Base-by-base conservation (phyloP, 2,797 vertebrate species). In the Esox masquinongy region DNA sequence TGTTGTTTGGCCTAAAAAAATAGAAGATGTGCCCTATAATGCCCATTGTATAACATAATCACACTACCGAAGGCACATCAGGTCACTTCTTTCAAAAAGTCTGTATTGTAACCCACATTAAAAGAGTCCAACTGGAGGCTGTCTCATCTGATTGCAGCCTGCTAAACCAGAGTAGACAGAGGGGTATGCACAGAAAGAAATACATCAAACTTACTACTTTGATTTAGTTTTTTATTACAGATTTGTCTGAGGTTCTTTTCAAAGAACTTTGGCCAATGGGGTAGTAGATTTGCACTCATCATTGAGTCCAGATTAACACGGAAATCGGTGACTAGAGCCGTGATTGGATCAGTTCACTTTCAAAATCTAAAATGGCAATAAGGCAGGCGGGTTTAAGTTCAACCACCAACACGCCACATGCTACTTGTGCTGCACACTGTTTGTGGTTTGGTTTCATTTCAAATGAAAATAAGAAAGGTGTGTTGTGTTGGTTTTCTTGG, bases 161-260 rank as follows among this genome's bases (percentile, higher is more conserved):
- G 16, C 2, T 39, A n/a, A 56, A 56, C 66, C 43, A 26, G 36
- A 24, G 78, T 39, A 11, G 8, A 74, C 76, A 34, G 47, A 47
- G 74, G 77, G 82, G 86, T 86, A 86, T 87, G 84, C 34, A 68
- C 3, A 31, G 22, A 29, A 73, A 59, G 29, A 79, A 80, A 87
- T 86, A 84, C 80, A 80, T 73, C 47, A 5, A 56, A 22, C n/a
- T 56, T 7, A n/a, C 67, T 36, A n/a, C 47, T 76, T 78, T 36
- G 19, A 50, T 24, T 17, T 70, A 47, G 12, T 14, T 8, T 69
- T 43, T 43, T 69, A 39, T 22, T 69, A 69, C 36, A 39, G 36
- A 39, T 39, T 39, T 39, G 36, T 56, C 53, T 56, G 53, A 9
- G 59, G 12, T 24, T 63, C 14, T 1, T 29, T 63, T 63, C 59